phyloP scores from a whole-genome alignment of 2,113 vertebrate genomes.

The Cyprinodon brontotheroides region DNA sequence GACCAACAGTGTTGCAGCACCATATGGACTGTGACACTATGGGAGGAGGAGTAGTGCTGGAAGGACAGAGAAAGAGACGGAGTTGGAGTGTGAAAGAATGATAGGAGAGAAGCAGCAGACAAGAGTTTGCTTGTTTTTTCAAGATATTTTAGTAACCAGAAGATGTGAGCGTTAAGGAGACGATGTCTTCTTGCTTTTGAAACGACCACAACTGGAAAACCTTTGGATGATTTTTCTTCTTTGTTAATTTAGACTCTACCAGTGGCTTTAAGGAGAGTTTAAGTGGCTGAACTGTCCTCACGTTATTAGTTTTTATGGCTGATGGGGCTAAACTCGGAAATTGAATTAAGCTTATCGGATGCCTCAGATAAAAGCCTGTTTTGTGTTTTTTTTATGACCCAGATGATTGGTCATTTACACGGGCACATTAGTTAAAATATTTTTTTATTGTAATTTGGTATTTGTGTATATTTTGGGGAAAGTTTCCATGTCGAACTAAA shows the following conservation, averaged over 20 bases:
- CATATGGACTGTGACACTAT: slow-evolving; percentile 80
- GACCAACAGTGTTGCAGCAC: slow-evolving; percentile 80
- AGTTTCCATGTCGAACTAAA: slow-evolving; percentile 41
- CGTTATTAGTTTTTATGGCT: slow-evolving; percentile 47
- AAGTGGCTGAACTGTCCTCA: slow-evolving; percentile 33
- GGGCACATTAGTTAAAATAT: slow-evolving; percentile 40
- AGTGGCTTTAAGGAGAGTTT: slow-evolving; percentile 7
- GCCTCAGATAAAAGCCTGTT: too few relatives aligned
- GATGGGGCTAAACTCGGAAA: slow-evolving; percentile 20
- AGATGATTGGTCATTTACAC: too few relatives aligned
- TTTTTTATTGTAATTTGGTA: slow-evolving; percentile 25
- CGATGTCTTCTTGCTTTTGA: slow-evolving; percentile 23
- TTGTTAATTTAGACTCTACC: slow-evolving; percentile 26
- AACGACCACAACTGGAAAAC: slow-evolving; percentile 2
- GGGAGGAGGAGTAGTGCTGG: slow-evolving; percentile 64
- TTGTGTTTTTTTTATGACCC: too few relatives aligned
- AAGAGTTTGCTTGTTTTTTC: slow-evolving; percentile 31
- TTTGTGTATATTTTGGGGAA: slow-evolving; percentile 18
- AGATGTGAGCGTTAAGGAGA: slow-evolving; percentile 9
- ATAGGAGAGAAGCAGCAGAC: slow-evolving; percentile 45
- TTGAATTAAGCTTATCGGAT: slow-evolving; percentile 40
- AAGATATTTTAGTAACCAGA: slow-evolving; percentile 36
- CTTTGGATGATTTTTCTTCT: slow-evolving; percentile 6
- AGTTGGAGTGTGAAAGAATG: slow-evolving; percentile 52
- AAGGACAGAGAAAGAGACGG: slow-evolving; percentile 54